phyloP scores from a whole-genome alignment of 1,140 invertebrate species.

The Euura lappo region DNA sequence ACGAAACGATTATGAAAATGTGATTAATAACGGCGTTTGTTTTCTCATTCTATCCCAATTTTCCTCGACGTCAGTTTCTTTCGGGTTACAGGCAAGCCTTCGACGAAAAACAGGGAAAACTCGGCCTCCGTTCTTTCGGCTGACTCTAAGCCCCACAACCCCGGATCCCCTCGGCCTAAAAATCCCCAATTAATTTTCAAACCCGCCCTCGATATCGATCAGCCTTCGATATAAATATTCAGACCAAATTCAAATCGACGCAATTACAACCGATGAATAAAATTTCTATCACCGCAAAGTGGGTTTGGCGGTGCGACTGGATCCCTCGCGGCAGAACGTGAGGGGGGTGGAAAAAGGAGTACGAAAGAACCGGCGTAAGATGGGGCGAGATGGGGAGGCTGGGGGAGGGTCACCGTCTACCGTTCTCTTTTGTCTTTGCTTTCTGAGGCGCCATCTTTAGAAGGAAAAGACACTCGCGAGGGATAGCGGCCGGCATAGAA shows the following conservation, averaged over 20 bases:
- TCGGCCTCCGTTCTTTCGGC: too few relatives aligned
- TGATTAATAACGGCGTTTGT: conserved; percentile 12
- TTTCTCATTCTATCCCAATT: conserved; percentile 15
- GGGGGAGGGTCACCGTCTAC: not conserved
- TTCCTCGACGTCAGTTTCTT: conserved; percentile 9
- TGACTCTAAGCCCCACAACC: not conserved
- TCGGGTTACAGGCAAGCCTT: not conserved
- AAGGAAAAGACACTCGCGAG: not conserved
- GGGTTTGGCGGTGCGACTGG: not conserved
- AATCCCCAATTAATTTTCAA: not conserved
- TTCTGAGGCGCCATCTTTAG: not conserved
- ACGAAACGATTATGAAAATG: conserved; percentile 11
- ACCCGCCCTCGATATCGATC: not conserved
- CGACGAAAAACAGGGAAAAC: not conserved
- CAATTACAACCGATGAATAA: conserved; percentile 7
- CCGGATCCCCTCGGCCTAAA: not conserved
- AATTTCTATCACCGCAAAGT: conserved; percentile 7
- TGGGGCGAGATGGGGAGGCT: not conserved
- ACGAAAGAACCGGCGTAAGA: not conserved
- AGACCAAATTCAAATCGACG: not conserved
- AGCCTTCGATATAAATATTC: conserved; percentile 2
- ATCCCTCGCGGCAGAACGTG: not conserved
- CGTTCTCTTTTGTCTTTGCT: conserved; percentile 2
- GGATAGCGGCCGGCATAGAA: not conserved
- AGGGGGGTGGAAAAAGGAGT: not conserved